A percentile compares a stretch with the other conserved stretches of the same genome.
phyloP scores from a whole-genome alignment of 2,888 invertebrate species.

The Digitonthophagus gazella region DNA sequence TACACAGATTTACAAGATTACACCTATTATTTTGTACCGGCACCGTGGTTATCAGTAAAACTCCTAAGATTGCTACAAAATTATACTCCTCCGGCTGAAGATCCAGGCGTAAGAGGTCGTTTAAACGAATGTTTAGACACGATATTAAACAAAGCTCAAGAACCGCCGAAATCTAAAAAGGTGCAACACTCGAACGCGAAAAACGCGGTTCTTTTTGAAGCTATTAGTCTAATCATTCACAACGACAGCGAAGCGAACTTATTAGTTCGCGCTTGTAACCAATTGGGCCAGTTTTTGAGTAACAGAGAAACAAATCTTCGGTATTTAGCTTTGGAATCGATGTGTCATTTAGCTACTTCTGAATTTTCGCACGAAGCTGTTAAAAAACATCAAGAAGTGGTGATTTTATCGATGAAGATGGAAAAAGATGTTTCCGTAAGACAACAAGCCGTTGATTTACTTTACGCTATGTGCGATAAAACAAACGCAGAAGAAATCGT shows the following conservation, averaged over 20 bases:
- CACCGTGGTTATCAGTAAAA: conserved; percentile 99
- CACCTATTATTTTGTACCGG: conserved; percentile 99
- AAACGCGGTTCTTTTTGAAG: conserved; percentile 99
- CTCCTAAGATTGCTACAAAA: conserved; percentile 93
- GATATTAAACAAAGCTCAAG: conserved; percentile 97
- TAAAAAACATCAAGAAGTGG: conserved; percentile 99
- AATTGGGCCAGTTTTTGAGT: conserved; percentile 96
- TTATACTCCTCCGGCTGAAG: conserved; percentile 87
- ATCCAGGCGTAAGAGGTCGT: conserved; percentile 94
- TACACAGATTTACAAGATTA: conserved; percentile 99
- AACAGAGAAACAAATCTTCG: conserved; percentile 97
- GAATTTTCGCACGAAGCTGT: conserved; percentile 99
- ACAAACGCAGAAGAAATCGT: conserved; percentile 99
- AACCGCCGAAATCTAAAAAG: conserved; percentile 99
- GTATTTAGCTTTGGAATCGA: conserved; percentile 96
- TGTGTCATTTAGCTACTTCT: conserved; percentile 98
- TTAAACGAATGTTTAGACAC: conserved; percentile 98
- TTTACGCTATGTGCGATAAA: conserved; percentile 99
- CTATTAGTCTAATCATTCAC: conserved; percentile 98
- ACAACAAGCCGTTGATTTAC: conserved; percentile 95
- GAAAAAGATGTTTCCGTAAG: conserved; percentile 98
- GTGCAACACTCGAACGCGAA: conserved; percentile 99
- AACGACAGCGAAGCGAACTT: conserved; percentile 97
- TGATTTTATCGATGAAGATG: conserved; percentile 98
- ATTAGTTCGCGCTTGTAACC: conserved; percentile 96